A percentile compares a stretch with the other conserved stretches of the same genome.
Conservation (phyloP, 2,113 vertebrate species). For the Calidris pugnax region DNA sequence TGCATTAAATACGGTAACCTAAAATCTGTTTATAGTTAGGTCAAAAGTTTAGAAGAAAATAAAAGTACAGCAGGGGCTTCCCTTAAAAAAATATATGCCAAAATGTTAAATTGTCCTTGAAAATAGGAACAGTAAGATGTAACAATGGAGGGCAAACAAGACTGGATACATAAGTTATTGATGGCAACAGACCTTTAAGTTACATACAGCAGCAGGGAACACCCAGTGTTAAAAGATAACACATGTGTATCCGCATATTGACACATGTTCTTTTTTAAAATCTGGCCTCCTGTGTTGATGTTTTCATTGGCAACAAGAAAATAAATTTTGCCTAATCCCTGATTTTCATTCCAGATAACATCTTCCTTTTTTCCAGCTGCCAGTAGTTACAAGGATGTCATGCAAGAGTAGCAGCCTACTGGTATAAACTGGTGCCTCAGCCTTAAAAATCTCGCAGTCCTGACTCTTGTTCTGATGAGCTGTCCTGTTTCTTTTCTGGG, state of each 20-base stretch:
- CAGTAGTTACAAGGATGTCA: background rate
- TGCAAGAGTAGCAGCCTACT: background rate
- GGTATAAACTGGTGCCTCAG: background rate
- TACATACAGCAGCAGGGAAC: background rate
- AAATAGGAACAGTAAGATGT: background rate
- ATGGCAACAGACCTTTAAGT: conserved; percentile 25
- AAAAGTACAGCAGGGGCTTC: background rate
- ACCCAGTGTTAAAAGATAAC: conserved; percentile 11
- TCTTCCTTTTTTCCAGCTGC: conserved; percentile 48
- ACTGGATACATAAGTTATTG: background rate
- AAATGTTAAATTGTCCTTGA: conserved; percentile 11
- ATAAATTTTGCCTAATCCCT: conserved; percentile 37
- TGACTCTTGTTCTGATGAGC: background rate
- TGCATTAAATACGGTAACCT: background rate
- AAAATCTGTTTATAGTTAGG: background rate
- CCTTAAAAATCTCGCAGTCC: background rate
- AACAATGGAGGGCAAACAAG: background rate
- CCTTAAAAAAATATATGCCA: background rate
- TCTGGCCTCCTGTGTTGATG: conserved; percentile 3
- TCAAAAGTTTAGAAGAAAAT: conserved; percentile 12
- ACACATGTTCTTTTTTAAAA: conserved; percentile 38
- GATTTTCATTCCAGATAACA: conserved; percentile 38
- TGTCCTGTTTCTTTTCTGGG: background rate
- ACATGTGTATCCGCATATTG: background rate
- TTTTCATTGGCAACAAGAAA: conserved; percentile 48